Conservation (phyloP, 1,140 invertebrate genomes). For the Trichoplusia ni region DNA sequence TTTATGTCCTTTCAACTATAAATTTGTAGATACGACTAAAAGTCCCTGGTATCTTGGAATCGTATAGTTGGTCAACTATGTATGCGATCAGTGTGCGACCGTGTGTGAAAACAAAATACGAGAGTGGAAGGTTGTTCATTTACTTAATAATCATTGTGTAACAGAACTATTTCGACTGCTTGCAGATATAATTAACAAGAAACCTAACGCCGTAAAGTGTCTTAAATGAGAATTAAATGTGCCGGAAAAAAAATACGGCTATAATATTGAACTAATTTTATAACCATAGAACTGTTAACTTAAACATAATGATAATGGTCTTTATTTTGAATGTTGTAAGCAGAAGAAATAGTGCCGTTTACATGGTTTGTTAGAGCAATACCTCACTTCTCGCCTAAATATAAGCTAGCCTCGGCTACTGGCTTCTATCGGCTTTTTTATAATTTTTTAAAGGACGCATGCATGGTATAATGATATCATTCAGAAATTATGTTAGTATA, state of each 20-base stretch:
- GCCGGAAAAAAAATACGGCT: too few relatives aligned
- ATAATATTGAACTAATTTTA: not conserved
- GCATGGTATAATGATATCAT: slow-evolving; percentile 8
- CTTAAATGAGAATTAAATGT: too few relatives aligned
- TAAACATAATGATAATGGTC: not conserved
- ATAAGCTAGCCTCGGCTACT: not conserved
- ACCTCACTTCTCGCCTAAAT: slow-evolving; percentile 7
- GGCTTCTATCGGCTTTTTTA: not conserved
- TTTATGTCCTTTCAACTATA: not conserved
- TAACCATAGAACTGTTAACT: not conserved
- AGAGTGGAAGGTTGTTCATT: slow-evolving; percentile 16
- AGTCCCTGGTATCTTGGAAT: too few relatives aligned
- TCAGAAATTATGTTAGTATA: slow-evolving; percentile 3
- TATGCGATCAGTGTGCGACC: not conserved
- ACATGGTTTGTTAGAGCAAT: not conserved
- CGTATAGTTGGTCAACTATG: too few relatives aligned
- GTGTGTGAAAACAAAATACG: not conserved
- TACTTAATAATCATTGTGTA: slow-evolving; percentile 7
- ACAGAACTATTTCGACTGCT: not conserved
- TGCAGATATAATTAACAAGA: not conserved
- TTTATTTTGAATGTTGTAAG: slow-evolving; percentile 1
- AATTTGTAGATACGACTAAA: too few relatives aligned
- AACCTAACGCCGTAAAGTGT: too few relatives aligned
- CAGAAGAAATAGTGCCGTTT: slow-evolving; percentile 3
- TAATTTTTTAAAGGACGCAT: slow-evolving; percentile 4